Evolutionary conservation across 2,888 invertebrate genomes (phyloP), one percentile per base, ranked within the genome.

Genomic region (Catocala fraxini): DNA sequence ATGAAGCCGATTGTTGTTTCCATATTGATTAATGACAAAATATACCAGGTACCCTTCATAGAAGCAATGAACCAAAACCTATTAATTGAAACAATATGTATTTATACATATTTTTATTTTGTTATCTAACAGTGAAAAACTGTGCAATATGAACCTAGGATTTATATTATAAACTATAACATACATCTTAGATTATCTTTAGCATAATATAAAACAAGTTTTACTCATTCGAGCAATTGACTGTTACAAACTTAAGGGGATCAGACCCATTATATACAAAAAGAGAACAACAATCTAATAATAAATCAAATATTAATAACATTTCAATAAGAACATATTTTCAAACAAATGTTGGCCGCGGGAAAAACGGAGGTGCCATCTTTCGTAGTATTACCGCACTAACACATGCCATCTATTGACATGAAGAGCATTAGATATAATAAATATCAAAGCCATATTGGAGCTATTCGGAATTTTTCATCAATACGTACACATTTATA

Each of bases 51-150:
- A 25, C 25, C 25, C 25, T 25, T 25, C 25, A 25, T 25, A 25
- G 35, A 39, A 39, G 35, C 35, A 39, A 39, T 39, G 35, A 39
- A 39, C 9, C 35, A 7, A 39, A 7, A 39, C 1, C 6, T 39
- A 39, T 7, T 39, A 9, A 79, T 73, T 71, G 59, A 79, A 73
- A 74, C 57, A 63, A 51, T 10, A 33, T 39, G 11, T 59, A 68
- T 71, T 70, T 68, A 72, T 64, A 72, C 56, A 70, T 65, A 70
- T 65, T 63, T 77, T 77, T 74, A 75, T 72, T 75, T 73, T 68
- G 70, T 69, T 71, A 71, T 77, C 65, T 74, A 77, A 68, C 78
- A 77, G 78, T 76, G 72, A 77, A 76, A 76, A 76, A 76, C 77
- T 77, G 75, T 74, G 74, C 64, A 75, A 70, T 77, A 73, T 42